Conservation (phyloP, 2,888 invertebrate genomes). For the Baccha elongata region DNA sequence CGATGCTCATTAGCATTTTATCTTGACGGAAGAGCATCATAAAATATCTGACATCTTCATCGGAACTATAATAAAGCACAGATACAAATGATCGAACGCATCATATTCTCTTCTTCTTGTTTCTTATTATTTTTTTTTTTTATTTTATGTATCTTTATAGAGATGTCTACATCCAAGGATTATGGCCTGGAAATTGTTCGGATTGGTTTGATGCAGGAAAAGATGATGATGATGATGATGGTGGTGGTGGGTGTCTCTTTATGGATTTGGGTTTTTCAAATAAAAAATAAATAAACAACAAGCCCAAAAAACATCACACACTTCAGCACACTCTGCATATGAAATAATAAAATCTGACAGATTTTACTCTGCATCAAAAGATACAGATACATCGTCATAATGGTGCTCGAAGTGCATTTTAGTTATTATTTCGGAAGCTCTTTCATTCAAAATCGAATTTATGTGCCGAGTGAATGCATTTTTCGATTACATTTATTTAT, state of each 20-base stretch:
- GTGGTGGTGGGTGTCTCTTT: slow-evolving; percentile 47
- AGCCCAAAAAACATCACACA: slow-evolving; percentile 21
- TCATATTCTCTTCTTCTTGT: slow-evolving; percentile 39
- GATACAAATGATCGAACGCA: slow-evolving; percentile 71
- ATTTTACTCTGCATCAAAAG: slow-evolving; percentile 45
- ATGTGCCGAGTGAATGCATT: slow-evolving; percentile 51
- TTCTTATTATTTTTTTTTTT: not conserved
- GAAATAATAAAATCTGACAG: slow-evolving; percentile 72
- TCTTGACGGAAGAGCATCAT: slow-evolving; percentile 76
- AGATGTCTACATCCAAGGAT: slow-evolving; percentile 61
- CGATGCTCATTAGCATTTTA: slow-evolving; percentile 76
- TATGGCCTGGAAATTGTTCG: slow-evolving; percentile 63
- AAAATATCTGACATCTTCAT: slow-evolving; percentile 76
- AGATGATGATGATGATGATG: slow-evolving; percentile 1
- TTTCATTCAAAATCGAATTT: slow-evolving; percentile 58
- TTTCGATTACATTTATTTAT: slow-evolving; percentile 33
- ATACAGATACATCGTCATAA: not conserved
- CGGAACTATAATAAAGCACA: slow-evolving; percentile 73
- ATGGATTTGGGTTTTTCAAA: slow-evolving; percentile 33
- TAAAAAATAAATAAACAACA: slow-evolving; percentile 14
- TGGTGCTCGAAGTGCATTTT: slow-evolving; percentile 9
- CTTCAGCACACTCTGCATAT: slow-evolving; percentile 35
- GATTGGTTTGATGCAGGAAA: slow-evolving; percentile 33
- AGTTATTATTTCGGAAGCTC: slow-evolving; percentile 58
- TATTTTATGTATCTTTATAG: slow-evolving; percentile 6